A percentile compares a stretch with the other conserved stretches of the same genome.
phyloP scores from a whole-genome alignment of 1,140 invertebrate genomes.

The Drosophila yakuba region DNA sequence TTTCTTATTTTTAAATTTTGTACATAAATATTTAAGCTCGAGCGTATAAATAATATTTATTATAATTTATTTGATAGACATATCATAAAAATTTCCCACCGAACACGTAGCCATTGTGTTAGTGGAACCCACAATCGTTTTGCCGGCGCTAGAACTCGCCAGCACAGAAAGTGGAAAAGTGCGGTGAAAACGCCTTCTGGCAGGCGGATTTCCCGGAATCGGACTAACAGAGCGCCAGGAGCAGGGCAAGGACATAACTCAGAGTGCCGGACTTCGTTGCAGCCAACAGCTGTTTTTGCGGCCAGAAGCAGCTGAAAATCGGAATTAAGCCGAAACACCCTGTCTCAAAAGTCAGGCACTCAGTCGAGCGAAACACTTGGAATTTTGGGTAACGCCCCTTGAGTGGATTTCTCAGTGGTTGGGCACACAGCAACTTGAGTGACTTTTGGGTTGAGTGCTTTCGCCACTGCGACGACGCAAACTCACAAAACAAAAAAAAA shows the following conservation, averaged over 20 bases:
- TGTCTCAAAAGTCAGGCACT: conserved; percentile 43
- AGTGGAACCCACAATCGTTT: conserved; percentile 22
- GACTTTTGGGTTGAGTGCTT: conserved; percentile 42
- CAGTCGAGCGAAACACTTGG: conserved; percentile 11
- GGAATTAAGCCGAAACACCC: conserved; percentile 59
- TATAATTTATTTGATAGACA: background rate
- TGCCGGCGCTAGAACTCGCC: conserved; percentile 51
- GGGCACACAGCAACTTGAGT: conserved; percentile 14
- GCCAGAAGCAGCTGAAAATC: conserved; percentile 64
- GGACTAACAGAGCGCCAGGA: conserved; percentile 17
- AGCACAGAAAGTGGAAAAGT: conserved; percentile 29
- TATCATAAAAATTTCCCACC: background rate
- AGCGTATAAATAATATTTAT: background rate
- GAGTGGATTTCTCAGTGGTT: conserved; percentile 24
- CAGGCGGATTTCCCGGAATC: conserved; percentile 43
- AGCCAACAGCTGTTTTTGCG: conserved; percentile 69
- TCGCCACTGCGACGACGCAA: conserved; percentile 58
- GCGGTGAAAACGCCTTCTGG: conserved; percentile 40
- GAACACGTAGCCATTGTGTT: background rate
- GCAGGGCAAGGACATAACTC: conserved; percentile 60
- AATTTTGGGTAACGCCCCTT: conserved; percentile 49
- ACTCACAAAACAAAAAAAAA: conserved; percentile 44
- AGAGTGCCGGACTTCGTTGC: conserved; percentile 12
- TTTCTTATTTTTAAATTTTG: background rate
- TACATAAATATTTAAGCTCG: background rate